phyloP scores from a whole-genome alignment of 2,797 vertebrate genomes.

The Acomys russatus region DNA sequence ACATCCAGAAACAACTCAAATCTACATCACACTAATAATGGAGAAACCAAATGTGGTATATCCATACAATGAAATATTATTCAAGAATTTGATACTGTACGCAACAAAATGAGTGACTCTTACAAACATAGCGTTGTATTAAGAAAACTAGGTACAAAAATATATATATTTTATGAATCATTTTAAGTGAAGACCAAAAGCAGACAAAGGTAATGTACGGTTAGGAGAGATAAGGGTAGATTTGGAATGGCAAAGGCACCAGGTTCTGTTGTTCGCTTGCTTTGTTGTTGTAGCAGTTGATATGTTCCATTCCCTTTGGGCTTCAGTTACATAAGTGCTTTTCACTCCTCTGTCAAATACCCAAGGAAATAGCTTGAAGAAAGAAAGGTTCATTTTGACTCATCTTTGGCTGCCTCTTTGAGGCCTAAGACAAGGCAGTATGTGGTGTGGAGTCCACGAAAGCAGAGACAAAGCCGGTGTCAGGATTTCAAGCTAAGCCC shows the following conservation, averaged over 20 bases:
- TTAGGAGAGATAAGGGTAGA: background rate
- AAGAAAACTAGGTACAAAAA: slow-evolving; percentile 29
- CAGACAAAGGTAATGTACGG: background rate
- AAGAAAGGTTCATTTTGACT: background rate
- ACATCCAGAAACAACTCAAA: background rate
- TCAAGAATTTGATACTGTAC: background rate
- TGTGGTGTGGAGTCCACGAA: background rate
- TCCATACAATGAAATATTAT: slow-evolving; percentile 3
- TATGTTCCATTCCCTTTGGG: background rate
- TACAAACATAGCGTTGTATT: background rate
- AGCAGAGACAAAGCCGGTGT: background rate
- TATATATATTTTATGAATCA: background rate
- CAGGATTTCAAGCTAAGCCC: background rate
- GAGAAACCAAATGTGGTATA: background rate
- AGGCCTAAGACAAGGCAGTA: background rate
- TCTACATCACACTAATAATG: background rate
- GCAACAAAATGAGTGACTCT: background rate
- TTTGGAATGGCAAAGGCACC: background rate
- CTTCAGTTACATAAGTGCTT: background rate
- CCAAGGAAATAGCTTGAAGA: background rate
- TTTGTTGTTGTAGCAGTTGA: background rate
- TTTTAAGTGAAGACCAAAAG: slow-evolving; percentile 16
- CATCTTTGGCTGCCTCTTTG: background rate
- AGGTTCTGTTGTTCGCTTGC: background rate
- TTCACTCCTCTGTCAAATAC: background rate